phyloP scores from a whole-genome alignment of 2,113 vertebrate species.

The Sturnus vulgaris region DNA sequence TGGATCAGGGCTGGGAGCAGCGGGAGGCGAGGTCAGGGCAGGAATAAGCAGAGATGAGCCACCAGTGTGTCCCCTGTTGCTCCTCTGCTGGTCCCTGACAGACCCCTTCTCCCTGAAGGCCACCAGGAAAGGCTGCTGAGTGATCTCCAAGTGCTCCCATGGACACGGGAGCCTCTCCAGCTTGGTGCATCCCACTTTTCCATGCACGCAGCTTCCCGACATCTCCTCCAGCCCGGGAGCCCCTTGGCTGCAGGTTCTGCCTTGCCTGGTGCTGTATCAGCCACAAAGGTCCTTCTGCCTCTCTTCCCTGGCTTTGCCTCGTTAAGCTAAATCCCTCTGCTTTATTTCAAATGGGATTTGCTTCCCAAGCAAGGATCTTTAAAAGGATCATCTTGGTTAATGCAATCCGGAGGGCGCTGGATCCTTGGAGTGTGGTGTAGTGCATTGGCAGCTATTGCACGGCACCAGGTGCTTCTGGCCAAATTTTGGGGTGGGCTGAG shows the following conservation, averaged over 20 bases:
- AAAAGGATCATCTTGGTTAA: slow-evolving; percentile 3
- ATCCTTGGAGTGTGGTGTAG: neutral
- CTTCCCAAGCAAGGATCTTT: slow-evolving; percentile 14
- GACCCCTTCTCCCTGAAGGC: neutral
- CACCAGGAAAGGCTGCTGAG: neutral
- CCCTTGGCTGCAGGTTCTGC: neutral
- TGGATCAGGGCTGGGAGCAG: neutral
- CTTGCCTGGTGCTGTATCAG: neutral
- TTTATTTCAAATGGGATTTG: slow-evolving; percentile 39
- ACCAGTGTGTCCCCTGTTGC: fast-evolving
- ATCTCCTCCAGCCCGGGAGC: neutral
- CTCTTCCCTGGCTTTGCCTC: neutral
- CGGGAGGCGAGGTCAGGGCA: neutral
- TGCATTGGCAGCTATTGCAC: neutral
- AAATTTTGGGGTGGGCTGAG: neutral
- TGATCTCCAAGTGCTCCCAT: fast-evolving
- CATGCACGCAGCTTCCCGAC: fast-evolving
- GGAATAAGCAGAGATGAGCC: neutral
- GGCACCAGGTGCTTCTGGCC: neutral
- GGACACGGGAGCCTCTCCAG: neutral
- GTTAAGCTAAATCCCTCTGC: slow-evolving; percentile 30
- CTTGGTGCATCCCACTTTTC: neutral
- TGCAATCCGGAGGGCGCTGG: neutral
- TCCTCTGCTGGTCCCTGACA: neutral
- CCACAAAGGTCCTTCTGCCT: neutral